These are phyloP conservation scores for Blera fallax DNA, from an alignment of 2,888 invertebrate genomes.

Conservation along the genomic window DNA sequence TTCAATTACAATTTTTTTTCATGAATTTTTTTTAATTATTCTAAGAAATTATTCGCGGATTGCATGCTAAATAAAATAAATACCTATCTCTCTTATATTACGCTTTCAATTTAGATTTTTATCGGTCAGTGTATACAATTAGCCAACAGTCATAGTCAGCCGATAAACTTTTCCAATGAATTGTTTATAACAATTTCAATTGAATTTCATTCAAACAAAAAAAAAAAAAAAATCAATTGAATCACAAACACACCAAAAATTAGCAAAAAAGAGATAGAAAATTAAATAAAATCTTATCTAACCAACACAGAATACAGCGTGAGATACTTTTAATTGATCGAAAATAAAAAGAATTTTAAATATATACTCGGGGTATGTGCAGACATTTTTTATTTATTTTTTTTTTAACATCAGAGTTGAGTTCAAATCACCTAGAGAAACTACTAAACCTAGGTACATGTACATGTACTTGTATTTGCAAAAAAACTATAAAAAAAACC, in stretches of 20 bases:
- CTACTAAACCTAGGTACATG: not conserved
- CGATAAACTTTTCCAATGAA: constrained; percentile 50
- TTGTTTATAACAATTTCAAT: constrained; percentile 46
- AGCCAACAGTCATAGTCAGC: constrained; percentile 14
- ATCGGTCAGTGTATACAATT: constrained; percentile 53
- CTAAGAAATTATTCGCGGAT: constrained; percentile 30
- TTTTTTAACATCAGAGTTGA: constrained; percentile 16
- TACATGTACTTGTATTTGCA: not conserved
- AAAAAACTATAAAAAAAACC: constrained; percentile 17
- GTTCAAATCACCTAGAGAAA: not conserved
- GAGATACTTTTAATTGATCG: constrained; percentile 62
- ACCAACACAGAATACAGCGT: not conserved
- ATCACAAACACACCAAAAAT: not conserved
- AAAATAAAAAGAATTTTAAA: constrained; percentile 7
- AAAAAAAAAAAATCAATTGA: constrained; percentile 12
- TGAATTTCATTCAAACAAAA: constrained; percentile 37
- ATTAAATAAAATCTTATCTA: constrained; percentile 28
- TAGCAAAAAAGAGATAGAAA: not conserved
- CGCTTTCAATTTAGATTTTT: constrained; percentile 50
- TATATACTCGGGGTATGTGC: too few relatives aligned
- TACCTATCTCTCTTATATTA: not conserved
- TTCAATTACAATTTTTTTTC: constrained; percentile 13
- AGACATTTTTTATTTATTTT: too few relatives aligned
- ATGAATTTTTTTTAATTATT: constrained; percentile 34
- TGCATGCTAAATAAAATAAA: constrained; percentile 44